These are phyloP conservation scores for Metallyticus violacea DNA, from an alignment of 2,888 invertebrate genomes.

Conservation along the genomic window DNA sequence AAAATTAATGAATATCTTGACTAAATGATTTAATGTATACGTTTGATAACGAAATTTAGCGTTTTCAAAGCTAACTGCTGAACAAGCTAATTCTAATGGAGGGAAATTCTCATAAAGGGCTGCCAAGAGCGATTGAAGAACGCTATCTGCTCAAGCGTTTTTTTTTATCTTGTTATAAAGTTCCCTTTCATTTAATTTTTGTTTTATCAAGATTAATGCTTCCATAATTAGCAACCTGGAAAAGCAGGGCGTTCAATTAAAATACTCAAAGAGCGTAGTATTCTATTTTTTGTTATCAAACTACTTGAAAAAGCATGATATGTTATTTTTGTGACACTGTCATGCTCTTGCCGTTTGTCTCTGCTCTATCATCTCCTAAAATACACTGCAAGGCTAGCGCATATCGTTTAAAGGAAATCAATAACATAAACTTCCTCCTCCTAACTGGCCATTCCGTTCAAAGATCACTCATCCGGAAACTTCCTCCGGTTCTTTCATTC, in stretches of 20 bases:
- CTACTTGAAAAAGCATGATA: background rate
- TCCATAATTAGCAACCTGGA: background rate
- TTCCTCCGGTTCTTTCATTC: background rate
- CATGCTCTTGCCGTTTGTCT: background rate
- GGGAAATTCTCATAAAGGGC: no score
- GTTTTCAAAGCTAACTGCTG: no score
- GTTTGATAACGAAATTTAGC: no score
- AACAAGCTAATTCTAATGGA: no score
- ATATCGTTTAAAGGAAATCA: background rate
- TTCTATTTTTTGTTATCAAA: background rate
- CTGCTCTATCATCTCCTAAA: background rate
- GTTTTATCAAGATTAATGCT: no score
- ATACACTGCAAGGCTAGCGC: background rate
- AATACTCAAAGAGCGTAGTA: background rate
- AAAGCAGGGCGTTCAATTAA: background rate
- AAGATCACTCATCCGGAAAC: background rate
- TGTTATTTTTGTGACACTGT: background rate
- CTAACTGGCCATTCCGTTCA: background rate
- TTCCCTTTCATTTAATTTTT: no score
- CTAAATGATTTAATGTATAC: no score
- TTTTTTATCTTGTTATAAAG: no score
- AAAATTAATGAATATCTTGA: no score
- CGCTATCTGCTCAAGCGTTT: no score
- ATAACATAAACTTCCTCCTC: background rate
- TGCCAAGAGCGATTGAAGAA: no score